Evolutionary conservation across 1,140 invertebrate genomes (phyloP).

Genomic region (Dufourea novaeangliae): DNA sequence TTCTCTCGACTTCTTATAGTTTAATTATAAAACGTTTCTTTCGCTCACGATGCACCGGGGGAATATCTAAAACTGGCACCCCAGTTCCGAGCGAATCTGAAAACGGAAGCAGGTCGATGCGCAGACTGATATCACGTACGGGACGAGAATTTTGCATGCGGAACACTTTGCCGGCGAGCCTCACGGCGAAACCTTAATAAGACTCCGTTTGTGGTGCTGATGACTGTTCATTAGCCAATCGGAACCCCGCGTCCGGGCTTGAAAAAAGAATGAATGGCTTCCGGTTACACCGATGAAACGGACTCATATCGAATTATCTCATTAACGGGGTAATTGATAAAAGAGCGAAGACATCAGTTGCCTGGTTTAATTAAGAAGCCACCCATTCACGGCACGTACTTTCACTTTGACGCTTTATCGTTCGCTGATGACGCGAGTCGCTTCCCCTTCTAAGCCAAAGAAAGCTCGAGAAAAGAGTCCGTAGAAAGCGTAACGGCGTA

Average conservation of each 20-base stretch:
- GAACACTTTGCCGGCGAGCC: conserved; percentile 1
- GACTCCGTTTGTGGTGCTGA: conserved; percentile 15
- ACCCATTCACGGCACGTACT: conserved; percentile 9
- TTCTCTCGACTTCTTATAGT: too few species aligned
- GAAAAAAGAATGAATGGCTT: conserved; percentile 27
- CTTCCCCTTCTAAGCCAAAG: neutral
- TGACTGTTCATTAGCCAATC: conserved; percentile 53
- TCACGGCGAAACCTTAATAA: conserved; percentile 26
- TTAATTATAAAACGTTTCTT: too few species aligned
- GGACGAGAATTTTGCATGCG: neutral
- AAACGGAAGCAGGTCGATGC: neutral
- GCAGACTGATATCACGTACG: neutral
- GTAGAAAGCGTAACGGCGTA: too few species aligned
- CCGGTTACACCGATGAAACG: conserved; percentile 24
- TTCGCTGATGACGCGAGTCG: neutral
- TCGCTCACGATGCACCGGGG: too few species aligned
- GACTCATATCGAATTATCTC: conserved; percentile 50
- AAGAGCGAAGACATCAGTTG: conserved; percentile 17
- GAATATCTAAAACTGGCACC: neutral
- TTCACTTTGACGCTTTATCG: conserved; percentile 21
- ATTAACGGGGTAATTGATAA: conserved; percentile 52
- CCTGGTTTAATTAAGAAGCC: conserved; percentile 13
- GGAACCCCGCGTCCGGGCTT: conserved; percentile 12
- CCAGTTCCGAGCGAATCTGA: neutral
- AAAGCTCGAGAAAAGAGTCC: neutral